Conservation (phyloP, 1,140 invertebrate species). For the Ceratina calcarata region DNA sequence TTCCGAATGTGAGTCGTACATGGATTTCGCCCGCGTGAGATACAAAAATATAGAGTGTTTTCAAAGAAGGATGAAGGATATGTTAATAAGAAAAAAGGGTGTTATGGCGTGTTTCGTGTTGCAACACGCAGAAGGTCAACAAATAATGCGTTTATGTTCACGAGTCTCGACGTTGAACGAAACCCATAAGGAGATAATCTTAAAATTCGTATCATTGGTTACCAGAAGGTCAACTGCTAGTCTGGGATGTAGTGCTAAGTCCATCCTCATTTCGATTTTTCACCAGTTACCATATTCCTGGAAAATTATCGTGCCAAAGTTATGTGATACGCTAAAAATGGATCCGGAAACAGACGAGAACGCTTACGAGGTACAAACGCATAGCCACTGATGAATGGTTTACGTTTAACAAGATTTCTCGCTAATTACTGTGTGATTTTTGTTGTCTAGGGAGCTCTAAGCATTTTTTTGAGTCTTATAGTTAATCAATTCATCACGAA, state of each 20-base stretch:
- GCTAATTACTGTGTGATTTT: slow-evolving; percentile 4
- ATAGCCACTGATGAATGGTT: neutral
- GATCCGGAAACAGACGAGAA: slow-evolving; percentile 85
- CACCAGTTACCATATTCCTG: slow-evolving; percentile 84
- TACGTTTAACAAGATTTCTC: neutral
- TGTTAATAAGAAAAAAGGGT: slow-evolving; percentile 82
- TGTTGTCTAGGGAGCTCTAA: slow-evolving; percentile 85
- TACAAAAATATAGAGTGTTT: slow-evolving; percentile 83
- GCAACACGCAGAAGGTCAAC: slow-evolving; percentile 84
- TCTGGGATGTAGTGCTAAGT: slow-evolving; percentile 84
- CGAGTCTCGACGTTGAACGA: slow-evolving; percentile 78
- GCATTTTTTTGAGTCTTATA: slow-evolving; percentile 87
- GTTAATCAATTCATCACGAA: slow-evolving; percentile 83
- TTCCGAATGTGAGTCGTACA: slow-evolving; percentile 80
- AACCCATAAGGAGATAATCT: slow-evolving; percentile 83
- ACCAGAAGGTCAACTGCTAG: slow-evolving; percentile 86
- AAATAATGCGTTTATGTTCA: slow-evolving; percentile 82
- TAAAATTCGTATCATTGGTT: slow-evolving; percentile 84
- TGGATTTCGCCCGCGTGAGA: slow-evolving; percentile 80
- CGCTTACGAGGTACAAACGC: slow-evolving; percentile 83
- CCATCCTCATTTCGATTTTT: slow-evolving; percentile 80
- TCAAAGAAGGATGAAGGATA: slow-evolving; percentile 84
- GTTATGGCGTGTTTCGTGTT: slow-evolving; percentile 85
- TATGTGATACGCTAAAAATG: slow-evolving; percentile 83
- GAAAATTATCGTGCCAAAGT: slow-evolving; percentile 81